phyloP scores from a whole-genome alignment of 1,140 invertebrate genomes.

The Leptinotarsa undecemlineata region DNA sequence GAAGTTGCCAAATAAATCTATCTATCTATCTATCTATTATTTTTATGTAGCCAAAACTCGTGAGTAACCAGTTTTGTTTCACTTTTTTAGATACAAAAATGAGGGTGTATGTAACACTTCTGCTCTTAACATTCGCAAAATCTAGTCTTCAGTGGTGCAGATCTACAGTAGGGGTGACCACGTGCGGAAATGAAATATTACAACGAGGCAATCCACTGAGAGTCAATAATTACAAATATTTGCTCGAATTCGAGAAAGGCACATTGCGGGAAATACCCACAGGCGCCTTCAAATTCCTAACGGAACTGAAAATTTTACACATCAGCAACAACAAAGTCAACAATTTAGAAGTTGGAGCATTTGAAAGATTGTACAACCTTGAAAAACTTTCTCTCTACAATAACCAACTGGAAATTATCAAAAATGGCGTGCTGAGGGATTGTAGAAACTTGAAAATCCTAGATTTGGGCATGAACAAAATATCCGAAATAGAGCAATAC shows the following conservation, averaged over 20 bases:
- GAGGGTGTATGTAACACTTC: neutral
- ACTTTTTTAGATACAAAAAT: neutral
- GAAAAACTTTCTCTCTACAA: slow-evolving; percentile 35
- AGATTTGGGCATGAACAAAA: slow-evolving; percentile 38
- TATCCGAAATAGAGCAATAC: slow-evolving; percentile 25
- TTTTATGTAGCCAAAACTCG: too few species aligned
- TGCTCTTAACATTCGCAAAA: slow-evolving; percentile 10
- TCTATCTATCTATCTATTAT: too few species aligned
- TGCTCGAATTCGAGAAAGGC: slow-evolving; percentile 19
- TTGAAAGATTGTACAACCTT: slow-evolving; percentile 27
- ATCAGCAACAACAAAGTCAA: slow-evolving; percentile 32
- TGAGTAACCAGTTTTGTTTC: too few species aligned
- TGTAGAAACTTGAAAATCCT: slow-evolving; percentile 30
- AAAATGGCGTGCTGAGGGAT: slow-evolving; percentile 25
- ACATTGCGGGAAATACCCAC: slow-evolving; percentile 23
- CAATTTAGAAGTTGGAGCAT: slow-evolving; percentile 29
- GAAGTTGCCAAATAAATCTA: too few species aligned
- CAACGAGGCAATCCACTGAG: slow-evolving; percentile 17
- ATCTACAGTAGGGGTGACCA: slow-evolving; percentile 30
- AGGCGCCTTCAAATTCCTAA: slow-evolving; percentile 25
- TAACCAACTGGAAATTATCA: slow-evolving; percentile 31
- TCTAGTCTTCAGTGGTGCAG: slow-evolving; percentile 22
- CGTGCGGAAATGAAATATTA: slow-evolving; percentile 25
- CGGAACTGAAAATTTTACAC: slow-evolving; percentile 27
- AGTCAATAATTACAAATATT: slow-evolving; percentile 30